Evolutionary conservation across 2,888 invertebrate species (phyloP).

Genomic region (Capitulum mitella): DNA sequence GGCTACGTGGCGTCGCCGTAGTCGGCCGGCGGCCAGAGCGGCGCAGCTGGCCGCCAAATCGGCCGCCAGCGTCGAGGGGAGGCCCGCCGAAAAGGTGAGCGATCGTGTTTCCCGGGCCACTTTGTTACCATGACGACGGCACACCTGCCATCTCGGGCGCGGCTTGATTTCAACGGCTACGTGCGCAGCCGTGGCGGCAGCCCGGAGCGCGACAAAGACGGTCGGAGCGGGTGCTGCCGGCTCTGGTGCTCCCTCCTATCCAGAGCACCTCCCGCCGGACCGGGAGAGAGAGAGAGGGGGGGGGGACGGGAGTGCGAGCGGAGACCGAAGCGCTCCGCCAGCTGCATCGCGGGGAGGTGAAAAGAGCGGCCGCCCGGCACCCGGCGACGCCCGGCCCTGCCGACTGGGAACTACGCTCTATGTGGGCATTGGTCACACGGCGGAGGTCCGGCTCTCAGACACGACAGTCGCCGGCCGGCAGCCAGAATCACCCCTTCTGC

Average conservation of each 20-base stretch:
- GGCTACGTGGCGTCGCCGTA: conserved; percentile 28
- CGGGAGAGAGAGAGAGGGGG: not conserved
- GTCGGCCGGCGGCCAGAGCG: conserved; percentile 30
- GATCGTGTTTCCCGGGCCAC: conserved; percentile 19
- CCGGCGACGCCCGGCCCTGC: not conserved
- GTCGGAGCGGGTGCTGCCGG: not conserved
- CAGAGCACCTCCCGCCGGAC: not conserved
- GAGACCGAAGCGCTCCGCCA: not conserved
- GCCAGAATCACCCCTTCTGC: not conserved
- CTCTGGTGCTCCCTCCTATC: not conserved
- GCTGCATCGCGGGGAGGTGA: not conserved
- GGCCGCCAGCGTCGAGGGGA: conserved; percentile 25
- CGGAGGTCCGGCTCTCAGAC: no score
- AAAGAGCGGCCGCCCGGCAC: not conserved
- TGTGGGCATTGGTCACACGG: not conserved
- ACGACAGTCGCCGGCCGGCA: not conserved
- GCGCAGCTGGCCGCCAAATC: conserved; percentile 29
- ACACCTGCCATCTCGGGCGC: conserved; percentile 16
- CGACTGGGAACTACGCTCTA: no score
- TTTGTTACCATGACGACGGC: conserved; percentile 7
- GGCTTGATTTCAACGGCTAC: conserved; percentile 2
- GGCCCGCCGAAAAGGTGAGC: not conserved
- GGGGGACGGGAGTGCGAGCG: no score
- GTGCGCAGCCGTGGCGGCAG: not conserved
- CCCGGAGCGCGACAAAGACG: conserved; percentile 25